phyloP scores from a whole-genome alignment of 2,797 vertebrate species.

The Bradypus variegatus region DNA sequence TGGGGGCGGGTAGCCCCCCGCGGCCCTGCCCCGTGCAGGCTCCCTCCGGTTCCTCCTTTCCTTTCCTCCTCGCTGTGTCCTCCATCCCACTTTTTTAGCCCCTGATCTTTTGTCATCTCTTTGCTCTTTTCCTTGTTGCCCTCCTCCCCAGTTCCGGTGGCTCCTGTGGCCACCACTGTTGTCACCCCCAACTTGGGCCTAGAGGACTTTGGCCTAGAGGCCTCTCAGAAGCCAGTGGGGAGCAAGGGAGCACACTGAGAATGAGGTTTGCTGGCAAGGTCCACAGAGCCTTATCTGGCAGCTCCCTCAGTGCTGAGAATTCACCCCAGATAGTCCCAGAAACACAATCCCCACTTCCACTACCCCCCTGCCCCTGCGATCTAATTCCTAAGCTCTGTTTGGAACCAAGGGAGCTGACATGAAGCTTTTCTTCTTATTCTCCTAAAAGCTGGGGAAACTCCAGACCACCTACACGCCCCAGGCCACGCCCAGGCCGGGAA shows the following conservation, averaged over 20 bases:
- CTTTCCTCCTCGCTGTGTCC: neutral
- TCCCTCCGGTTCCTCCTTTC: neutral
- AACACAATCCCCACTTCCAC: accelerated
- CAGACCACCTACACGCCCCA: conserved; percentile 19
- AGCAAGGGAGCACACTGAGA: neutral
- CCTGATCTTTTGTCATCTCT: neutral
- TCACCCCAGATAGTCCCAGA: neutral
- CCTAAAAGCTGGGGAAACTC: conserved; percentile 48
- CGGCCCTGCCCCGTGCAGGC: neutral
- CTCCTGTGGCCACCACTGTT: neutral
- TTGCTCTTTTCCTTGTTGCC: neutral
- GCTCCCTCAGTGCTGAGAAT: neutral
- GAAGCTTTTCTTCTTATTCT: neutral
- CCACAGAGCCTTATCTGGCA: neutral
- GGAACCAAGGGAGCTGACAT: neutral
- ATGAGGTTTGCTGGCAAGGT: neutral
- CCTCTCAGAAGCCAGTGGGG: neutral
- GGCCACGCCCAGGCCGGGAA: conserved; percentile 12
- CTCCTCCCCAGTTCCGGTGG: too few species aligned
- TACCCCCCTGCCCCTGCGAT: accelerated
- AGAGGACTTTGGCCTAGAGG: neutral
- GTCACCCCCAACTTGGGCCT: too few species aligned
- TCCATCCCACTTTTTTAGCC: too few species aligned
- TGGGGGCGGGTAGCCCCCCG: neutral
- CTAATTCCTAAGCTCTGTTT: too few species aligned